Conservation (phyloP, 2,797 vertebrate genomes). For the Alosa sapidissima region DNA sequence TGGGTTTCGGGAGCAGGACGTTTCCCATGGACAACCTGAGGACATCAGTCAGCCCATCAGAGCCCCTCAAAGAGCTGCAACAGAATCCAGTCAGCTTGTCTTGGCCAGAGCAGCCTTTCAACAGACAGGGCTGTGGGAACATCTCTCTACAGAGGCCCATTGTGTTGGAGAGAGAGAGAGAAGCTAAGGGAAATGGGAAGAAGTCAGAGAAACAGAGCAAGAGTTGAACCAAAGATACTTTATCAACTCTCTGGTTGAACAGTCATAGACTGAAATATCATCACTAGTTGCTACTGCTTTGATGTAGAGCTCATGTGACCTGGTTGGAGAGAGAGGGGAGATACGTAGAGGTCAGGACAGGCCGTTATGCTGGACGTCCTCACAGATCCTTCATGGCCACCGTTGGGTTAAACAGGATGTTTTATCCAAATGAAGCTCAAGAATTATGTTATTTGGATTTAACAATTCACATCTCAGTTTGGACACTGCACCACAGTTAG, state of each 20-base stretch:
- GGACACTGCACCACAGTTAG: neutral
- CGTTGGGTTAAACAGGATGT: no score
- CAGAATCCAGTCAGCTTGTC: neutral
- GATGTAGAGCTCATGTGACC: neutral
- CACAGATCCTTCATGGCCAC: no score
- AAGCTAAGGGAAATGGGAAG: neutral
- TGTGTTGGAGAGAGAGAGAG: neutral
- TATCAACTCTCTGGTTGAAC: no score
- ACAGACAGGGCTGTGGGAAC: neutral
- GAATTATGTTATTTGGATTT: neutral
- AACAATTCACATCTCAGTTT: neutral
- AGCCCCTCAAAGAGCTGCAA: neutral
- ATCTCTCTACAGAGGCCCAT: slow-evolving; percentile 1
- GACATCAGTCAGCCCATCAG: neutral
- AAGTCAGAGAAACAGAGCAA: neutral
- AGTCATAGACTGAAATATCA: neutral
- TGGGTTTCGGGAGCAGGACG: neutral
- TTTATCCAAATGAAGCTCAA: no score
- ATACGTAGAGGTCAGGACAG: neutral
- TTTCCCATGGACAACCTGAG: slow-evolving; percentile 21
- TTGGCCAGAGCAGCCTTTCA: slow-evolving; percentile 2
- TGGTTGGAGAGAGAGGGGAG: neutral
- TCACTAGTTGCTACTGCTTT: neutral
- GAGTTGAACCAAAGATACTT: neutral
- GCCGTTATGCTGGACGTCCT: neutral